Evolutionary conservation across 1,140 invertebrate genomes (phyloP), one percentile per base, ranked within the genome.

Genomic region (Aphaenogaster rudis): DNA sequence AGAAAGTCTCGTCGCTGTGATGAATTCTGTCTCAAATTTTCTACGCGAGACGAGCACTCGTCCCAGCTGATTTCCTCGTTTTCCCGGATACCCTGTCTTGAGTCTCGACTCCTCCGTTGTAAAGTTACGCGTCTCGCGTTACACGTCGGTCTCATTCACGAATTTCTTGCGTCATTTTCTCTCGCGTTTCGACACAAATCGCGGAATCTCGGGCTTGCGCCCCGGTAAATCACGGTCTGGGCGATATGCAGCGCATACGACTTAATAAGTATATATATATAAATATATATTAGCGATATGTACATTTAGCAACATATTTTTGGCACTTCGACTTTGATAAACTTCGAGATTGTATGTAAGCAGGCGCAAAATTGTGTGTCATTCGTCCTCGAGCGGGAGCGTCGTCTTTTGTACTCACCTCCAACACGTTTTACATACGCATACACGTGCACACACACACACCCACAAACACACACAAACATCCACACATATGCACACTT

Each of bases 251-350:
- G n/a, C 42, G 42, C 21, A 33, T 13, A 48, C 57, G 15, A 77
- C 39, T 28, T 64, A 78, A 11, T 33, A 78, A 64, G 64, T 33
- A 48, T 39, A 80, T 28, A 67, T 42, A 67, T 21, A 57, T 61
- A 61, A 2, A 54, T 3, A n/a, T 69, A 42, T 52, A 72, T 64
- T 28, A 81, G 39, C 39, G 36, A 50, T 78, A 84, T 74, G 79
- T 82, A 89, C 64, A 78, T 86, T 90, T 89, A 80, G 52, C 71
- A 48, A 69, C 66, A 54, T 91, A 91, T 91, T 91, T 91, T 91
- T 90, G 90, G 86, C 90, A 90, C 79, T 66, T 39, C 28, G 63
- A 90, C 50, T 91, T 90, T 90, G 67, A 86, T 88, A 87, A 89
- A 87, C 69, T 39, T 61, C 48, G 59, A 50, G 63, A 86, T 69